phyloP scores from a whole-genome alignment of 2,113 vertebrate genomes.

The Coturnix japonica region DNA sequence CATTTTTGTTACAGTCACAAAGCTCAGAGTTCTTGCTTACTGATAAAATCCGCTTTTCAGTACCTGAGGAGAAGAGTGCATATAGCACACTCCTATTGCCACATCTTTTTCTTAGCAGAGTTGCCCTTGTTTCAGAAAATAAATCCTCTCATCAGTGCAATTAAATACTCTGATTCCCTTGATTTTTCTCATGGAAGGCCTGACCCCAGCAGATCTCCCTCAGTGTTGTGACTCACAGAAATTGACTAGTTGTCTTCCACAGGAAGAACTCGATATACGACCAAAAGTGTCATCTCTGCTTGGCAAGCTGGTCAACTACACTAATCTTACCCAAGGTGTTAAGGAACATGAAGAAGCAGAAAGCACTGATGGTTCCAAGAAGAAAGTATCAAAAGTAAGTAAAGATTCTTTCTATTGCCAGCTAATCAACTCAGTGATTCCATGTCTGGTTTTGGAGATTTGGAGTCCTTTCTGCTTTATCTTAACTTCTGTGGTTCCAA shows the following conservation, averaged over 20 bases:
- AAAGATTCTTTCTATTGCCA: neutral
- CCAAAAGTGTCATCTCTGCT: conserved; percentile 97
- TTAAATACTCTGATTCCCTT: neutral
- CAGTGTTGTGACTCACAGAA: neutral
- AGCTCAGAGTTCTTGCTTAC: neutral
- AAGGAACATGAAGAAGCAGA: conserved; percentile 98
- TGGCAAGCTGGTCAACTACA: conserved; percentile 96
- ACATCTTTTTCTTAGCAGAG: neutral
- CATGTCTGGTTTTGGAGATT: rapidly evolving
- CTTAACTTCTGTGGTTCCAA: neutral
- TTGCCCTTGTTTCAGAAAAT: neutral
- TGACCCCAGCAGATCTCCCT: neutral
- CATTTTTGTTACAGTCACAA: neutral
- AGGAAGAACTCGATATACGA: conserved; percentile 97
- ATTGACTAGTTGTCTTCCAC: conserved; percentile 7
- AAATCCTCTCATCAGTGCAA: neutral
- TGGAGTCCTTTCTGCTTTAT: neutral
- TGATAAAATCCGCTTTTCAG: neutral
- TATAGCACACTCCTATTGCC: neutral
- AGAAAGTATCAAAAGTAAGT: conserved; percentile 90
- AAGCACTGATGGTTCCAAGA: conserved; percentile 80
- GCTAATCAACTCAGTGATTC: neutral
- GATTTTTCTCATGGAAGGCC: neutral
- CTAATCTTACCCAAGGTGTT: conserved; percentile 94
- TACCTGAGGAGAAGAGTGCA: neutral